Evolutionary conservation across 1,140 invertebrate genomes (phyloP).

Genomic region (Hetaerina americana): DNA sequence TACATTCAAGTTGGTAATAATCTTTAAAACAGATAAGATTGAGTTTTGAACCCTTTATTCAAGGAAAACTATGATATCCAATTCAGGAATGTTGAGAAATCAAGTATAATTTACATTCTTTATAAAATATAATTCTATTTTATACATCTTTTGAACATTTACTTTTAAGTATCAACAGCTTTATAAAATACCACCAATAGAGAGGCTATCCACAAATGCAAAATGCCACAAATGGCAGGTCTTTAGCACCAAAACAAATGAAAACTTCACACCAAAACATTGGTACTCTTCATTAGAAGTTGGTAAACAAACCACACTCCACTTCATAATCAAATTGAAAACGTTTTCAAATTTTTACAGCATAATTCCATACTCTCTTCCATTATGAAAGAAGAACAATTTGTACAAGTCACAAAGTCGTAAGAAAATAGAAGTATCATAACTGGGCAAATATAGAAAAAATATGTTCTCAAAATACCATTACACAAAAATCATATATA

Average conservation of each 20-base stretch:
- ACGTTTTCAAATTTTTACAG: too few species aligned
- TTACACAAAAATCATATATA: too few species aligned
- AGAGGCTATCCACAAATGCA: background rate
- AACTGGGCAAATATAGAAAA: too few species aligned
- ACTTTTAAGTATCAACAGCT: background rate
- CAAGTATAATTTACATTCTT: background rate
- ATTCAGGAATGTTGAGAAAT: background rate
- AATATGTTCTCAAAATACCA: too few species aligned
- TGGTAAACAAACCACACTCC: background rate
- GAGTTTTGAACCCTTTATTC: background rate
- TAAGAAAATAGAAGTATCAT: too few species aligned
- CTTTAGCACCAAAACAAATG: background rate
- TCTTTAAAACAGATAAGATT: too few species aligned
- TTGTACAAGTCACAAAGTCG: too few species aligned
- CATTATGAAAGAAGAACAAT: background rate
- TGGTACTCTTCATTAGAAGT: background rate
- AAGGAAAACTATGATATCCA: background rate
- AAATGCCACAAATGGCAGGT: background rate
- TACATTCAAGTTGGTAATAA: too few species aligned
- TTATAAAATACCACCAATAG: background rate
- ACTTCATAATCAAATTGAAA: background rate
- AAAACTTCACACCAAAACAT: background rate
- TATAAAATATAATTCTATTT: background rate
- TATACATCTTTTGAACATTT: background rate
- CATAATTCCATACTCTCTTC: too few species aligned